Evolutionary conservation across 1,140 invertebrate genomes (phyloP).

Genomic region (Calliopsis andreniformis): DNA sequence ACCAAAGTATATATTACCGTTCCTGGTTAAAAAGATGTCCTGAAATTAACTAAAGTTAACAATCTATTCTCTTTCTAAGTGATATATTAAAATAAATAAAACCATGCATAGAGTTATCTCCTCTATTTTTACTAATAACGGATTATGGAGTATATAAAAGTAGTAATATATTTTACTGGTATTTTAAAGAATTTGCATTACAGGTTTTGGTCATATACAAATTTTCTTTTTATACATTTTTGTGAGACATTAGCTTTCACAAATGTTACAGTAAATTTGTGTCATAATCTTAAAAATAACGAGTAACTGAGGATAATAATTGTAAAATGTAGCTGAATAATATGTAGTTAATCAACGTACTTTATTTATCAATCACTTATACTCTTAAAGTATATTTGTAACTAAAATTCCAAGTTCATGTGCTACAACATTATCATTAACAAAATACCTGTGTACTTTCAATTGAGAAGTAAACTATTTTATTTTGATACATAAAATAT

Average conservation of each 20-base stretch:
- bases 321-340: constrained; percentile 32
- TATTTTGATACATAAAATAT: constrained; percentile 12
- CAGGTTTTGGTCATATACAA: constrained; percentile 14
- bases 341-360: constrained; percentile 28
- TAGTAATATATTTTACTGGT: constrained; percentile 51
- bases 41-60: constrained; percentile 60
- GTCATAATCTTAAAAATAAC: constrained; percentile 3
- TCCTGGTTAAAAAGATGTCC: constrained; percentile 56
- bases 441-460: constrained; percentile 48
- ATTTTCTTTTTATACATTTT: constrained; percentile 12
- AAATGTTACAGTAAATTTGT: neutral
- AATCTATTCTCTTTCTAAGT: constrained; percentile 61
- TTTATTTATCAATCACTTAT: constrained; percentile 34
- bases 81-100: constrained; percentile 64
- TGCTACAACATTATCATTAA: constrained; percentile 5
- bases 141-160: constrained; percentile 50
- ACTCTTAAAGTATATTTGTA: constrained; percentile 38
- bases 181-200: constrained; percentile 49
- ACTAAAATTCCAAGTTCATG: constrained; percentile 28
- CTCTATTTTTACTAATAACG: constrained; percentile 65
- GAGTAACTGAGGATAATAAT: constrained; percentile 14
- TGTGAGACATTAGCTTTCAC: neutral
- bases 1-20: constrained; percentile 66
- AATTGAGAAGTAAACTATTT: constrained; percentile 45
- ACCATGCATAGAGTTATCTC: constrained; percentile 53